Evolutionary conservation across 2,888 invertebrate genomes (phyloP).

Genomic region (Cotesia congregata): DNA sequence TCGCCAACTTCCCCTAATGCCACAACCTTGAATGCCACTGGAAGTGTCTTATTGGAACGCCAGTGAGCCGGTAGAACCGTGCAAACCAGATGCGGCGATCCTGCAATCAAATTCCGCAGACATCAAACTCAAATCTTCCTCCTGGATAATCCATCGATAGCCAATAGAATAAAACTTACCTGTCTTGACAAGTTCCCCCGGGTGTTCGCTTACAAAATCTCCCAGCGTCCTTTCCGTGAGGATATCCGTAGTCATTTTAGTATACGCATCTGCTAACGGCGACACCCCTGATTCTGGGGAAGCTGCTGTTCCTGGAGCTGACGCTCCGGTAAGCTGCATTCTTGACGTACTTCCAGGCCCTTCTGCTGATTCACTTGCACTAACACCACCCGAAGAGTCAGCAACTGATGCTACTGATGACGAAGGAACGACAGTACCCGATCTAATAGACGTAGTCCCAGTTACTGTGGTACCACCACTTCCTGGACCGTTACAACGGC

Average conservation of each 20-base stretch:
- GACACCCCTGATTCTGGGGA: slow-evolving; percentile 69
- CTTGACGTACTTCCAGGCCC: slow-evolving; percentile 51
- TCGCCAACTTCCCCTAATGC: slow-evolving; percentile 95
- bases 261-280: slow-evolving; percentile 67
- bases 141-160: neutral
- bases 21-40: slow-evolving; percentile 96
- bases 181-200: slow-evolving; percentile 92
- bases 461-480: slow-evolving; percentile 60
- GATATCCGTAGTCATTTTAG: slow-evolving; percentile 90
- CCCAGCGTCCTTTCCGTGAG: slow-evolving; percentile 89
- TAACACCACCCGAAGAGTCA: slow-evolving; percentile 28
- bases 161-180: slow-evolving; percentile 67
- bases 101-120: slow-evolving; percentile 48
- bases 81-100: slow-evolving; percentile 94
- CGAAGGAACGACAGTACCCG: slow-evolving; percentile 36
- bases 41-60: slow-evolving; percentile 98
- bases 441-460: slow-evolving; percentile 48
- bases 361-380: neutral
- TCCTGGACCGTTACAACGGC: slow-evolving; percentile 67
- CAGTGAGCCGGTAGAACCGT: slow-evolving; percentile 96
- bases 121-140: neutral
- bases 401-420: slow-evolving; percentile 29
- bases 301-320: slow-evolving; percentile 67
- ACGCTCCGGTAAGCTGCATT: slow-evolving; percentile 69
- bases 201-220: slow-evolving; percentile 90